These are phyloP conservation scores for Sinocyclocheilus rhinocerous DNA, from an alignment of 2,113 vertebrate genomes.

Conservation along the genomic window DNA sequence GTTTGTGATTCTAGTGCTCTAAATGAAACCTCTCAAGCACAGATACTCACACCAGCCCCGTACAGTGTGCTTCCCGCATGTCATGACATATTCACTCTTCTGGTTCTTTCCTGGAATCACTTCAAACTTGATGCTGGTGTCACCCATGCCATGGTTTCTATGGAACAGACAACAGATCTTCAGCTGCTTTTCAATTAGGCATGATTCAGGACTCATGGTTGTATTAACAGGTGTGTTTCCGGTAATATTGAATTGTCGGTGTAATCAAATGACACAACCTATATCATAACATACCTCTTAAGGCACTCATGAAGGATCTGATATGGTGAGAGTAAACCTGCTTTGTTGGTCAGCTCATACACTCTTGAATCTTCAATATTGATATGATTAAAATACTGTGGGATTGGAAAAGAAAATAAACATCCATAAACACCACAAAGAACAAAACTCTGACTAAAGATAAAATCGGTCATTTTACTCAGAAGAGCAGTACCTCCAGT, in stretches of 20 bases:
- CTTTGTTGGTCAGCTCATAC: slow-evolving; percentile 99
- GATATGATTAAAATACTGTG: slow-evolving; percentile 99
- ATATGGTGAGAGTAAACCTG: slow-evolving; percentile 97
- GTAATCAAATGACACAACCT: not conserved
- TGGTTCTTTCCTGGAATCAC: slow-evolving; percentile 99
- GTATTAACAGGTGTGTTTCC: not conserved
- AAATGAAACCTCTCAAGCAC: not conserved
- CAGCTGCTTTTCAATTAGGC: too few species aligned
- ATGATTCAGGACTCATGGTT: not conserved
- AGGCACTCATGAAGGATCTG: slow-evolving; percentile 99
- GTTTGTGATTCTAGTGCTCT: not conserved
- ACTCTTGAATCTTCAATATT: slow-evolving; percentile 99
- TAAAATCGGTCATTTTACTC: not conserved
- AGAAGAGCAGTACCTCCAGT: slow-evolving; percentile 83
- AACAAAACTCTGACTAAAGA: not conserved
- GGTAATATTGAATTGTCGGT: too few species aligned
- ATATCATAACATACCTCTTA: slow-evolving; percentile 86
- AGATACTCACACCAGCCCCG: slow-evolving; percentile 97
- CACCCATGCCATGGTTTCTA: slow-evolving; percentile 99
- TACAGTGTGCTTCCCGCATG: slow-evolving; percentile 96
- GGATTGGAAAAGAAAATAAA: slow-evolving; percentile 58
- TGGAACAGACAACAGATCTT: slow-evolving; percentile 47
- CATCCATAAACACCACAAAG: not conserved
- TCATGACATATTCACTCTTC: slow-evolving; percentile 99
- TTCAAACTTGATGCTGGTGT: slow-evolving; percentile 98